A percentile compares a stretch with the other conserved stretches of the same genome.
phyloP scores from a whole-genome alignment of 2,888 invertebrate species.

The Trimorus sp. region DNA sequence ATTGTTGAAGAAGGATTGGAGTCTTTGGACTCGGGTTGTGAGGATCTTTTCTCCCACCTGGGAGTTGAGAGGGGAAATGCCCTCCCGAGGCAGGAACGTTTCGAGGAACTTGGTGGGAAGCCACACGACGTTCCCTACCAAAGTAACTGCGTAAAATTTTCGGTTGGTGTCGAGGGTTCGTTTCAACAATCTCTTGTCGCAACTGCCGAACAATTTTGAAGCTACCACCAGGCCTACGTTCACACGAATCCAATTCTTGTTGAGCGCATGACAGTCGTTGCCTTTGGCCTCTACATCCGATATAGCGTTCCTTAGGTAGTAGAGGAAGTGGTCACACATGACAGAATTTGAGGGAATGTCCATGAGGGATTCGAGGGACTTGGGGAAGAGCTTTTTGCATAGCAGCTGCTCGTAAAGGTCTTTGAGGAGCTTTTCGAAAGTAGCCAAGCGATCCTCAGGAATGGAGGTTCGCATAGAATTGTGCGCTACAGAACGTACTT shows the following conservation, averaged over 20 bases:
- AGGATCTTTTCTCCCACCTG: constrained; percentile 77
- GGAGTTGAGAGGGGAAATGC: constrained; percentile 64
- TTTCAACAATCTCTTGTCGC: constrained; percentile 90
- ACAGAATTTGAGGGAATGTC: constrained; percentile 82
- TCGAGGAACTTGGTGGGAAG: constrained; percentile 91
- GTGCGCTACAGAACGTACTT: constrained; percentile 86
- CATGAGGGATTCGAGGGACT: constrained; percentile 81
- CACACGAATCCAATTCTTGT: constrained; percentile 85
- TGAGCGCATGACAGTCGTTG: constrained; percentile 82
- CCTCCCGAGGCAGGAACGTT: constrained; percentile 84
- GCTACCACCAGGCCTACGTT: constrained; percentile 87
- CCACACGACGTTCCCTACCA: constrained; percentile 92
- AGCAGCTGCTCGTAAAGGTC: constrained; percentile 87
- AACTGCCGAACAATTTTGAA: constrained; percentile 88
- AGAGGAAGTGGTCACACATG: constrained; percentile 86
- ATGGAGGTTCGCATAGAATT: constrained; percentile 85
- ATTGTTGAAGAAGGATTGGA: constrained; percentile 76
- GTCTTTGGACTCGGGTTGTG: constrained; percentile 70
- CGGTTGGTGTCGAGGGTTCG: constrained; percentile 88
- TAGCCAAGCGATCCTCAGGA: constrained; percentile 85
- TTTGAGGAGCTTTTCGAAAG: constrained; percentile 87
- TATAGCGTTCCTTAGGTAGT: constrained; percentile 86
- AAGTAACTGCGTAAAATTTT: constrained; percentile 90
- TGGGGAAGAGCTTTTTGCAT: constrained; percentile 82
- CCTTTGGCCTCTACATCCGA: constrained; percentile 85